phyloP scores from a whole-genome alignment of 2,113 vertebrate species.

The Otocyon megalotis region DNA sequence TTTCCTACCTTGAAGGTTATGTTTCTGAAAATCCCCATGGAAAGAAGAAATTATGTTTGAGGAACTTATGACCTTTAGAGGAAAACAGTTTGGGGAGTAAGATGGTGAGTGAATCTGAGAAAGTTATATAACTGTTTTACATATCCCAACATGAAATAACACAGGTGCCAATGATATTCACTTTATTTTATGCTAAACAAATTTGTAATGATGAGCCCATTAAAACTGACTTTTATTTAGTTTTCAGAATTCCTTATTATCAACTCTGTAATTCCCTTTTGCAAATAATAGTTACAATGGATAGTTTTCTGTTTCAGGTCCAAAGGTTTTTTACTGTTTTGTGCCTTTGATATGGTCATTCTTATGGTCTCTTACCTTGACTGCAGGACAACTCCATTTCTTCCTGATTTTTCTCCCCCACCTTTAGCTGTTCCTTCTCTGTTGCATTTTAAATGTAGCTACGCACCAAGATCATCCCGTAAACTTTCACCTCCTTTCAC shows the following conservation, averaged over 20 bases:
- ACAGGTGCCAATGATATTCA: not conserved
- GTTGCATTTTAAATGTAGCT: not conserved
- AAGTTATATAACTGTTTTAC: conserved; percentile 14
- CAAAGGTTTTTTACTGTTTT: not conserved
- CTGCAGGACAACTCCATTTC: not conserved
- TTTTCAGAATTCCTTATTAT: not conserved
- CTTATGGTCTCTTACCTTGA: not conserved
- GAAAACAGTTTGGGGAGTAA: conserved; percentile 39
- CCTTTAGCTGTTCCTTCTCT: not conserved
- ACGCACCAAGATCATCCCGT: not conserved
- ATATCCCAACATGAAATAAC: not conserved
- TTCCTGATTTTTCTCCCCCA: not conserved
- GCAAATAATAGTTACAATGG: not conserved
- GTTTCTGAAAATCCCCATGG: conserved; percentile 48
- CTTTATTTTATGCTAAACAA: not conserved
- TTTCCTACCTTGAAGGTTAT: conserved; percentile 47
- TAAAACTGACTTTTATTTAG: not conserved
- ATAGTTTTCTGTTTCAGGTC: not conserved
- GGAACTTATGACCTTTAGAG: conserved; percentile 45
- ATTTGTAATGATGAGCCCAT: not conserved
- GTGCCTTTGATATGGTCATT: not conserved
- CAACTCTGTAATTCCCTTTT: not conserved
- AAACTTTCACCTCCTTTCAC: not conserved
- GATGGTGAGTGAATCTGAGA: not conserved
- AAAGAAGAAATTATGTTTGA: conserved; percentile 59